Evolutionary conservation across 2,113 vertebrate genomes (phyloP).

Genomic region (Parotia lawesii): DNA sequence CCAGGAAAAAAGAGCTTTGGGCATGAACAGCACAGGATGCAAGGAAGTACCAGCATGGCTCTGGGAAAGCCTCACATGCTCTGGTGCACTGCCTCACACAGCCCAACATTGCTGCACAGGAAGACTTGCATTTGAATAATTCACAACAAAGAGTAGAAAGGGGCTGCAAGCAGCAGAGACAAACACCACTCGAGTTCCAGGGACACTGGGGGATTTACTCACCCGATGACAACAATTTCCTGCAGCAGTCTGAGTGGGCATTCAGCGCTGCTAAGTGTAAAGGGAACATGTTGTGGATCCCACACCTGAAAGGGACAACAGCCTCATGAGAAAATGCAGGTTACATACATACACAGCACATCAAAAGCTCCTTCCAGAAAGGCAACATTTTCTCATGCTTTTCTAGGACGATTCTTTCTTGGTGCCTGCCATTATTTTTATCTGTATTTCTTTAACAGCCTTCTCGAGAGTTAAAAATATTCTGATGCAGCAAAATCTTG

Average conservation of each 20-base stretch:
- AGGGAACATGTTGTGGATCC: conserved; percentile 94
- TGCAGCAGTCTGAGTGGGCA: conserved; percentile 94
- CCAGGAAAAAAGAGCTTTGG: neutral
- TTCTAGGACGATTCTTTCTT: neutral
- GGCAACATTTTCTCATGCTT: neutral
- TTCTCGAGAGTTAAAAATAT: neutral
- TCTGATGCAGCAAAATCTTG: neutral
- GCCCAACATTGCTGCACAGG: neutral
- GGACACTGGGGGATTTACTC: conserved; percentile 35
- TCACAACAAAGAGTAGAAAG: neutral
- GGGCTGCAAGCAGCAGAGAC: neutral
- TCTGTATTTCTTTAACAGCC: neutral
- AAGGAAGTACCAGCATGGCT: neutral
- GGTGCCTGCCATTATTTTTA: neutral
- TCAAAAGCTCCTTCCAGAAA: neutral
- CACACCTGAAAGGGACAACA: conserved; percentile 77
- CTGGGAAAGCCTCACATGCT: neutral
- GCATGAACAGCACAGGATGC: neutral
- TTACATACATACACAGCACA: neutral
- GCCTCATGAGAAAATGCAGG: neutral
- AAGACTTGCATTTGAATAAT: neutral
- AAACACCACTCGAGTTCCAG: neutral
- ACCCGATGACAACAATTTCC: conserved; percentile 94
- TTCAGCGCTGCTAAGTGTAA: conserved; percentile 92
- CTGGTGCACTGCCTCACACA: neutral